A percentile compares a stretch with the other conserved stretches of the same genome.
phyloP scores from a whole-genome alignment of 2,888 invertebrate species.

The Eurytoma californica region DNA sequence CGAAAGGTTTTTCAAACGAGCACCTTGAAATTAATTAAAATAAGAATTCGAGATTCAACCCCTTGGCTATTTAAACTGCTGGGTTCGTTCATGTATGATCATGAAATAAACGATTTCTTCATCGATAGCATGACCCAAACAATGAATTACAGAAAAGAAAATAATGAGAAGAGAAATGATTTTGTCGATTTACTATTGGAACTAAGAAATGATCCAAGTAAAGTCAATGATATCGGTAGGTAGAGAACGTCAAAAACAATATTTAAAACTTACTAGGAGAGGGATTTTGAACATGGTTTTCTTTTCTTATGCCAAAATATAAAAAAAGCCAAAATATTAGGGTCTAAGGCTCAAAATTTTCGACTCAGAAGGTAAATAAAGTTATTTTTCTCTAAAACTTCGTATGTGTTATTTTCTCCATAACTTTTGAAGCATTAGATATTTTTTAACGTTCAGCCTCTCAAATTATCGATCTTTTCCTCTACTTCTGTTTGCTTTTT shows the following conservation, averaged over 20 bases:
- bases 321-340: no score
- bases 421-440: no score
- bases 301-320: no score
- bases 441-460: no score
- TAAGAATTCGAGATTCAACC: constrained; percentile 38
- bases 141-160: constrained; percentile 70
- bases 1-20: constrained; percentile 61
- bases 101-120: constrained; percentile 66
- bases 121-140: constrained; percentile 66
- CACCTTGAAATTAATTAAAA: constrained; percentile 34
- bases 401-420: no score
- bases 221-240: constrained; percentile 62
- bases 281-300: no score
- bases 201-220: constrained; percentile 62
- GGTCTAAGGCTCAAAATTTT: no score
- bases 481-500: no score
- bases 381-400: no score
- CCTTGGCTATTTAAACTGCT: constrained; percentile 61
- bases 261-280: no score
- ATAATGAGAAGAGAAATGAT: constrained; percentile 73
- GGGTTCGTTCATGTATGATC: constrained; percentile 57
- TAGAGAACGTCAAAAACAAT: background rate
- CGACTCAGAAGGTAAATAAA: no score
- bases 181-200: constrained; percentile 74
- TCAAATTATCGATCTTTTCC: no score